Percentiles rank a stretch among this genome's conserved stretches.
These are phyloP conservation scores for Trissolcus brochymenae DNA, from an alignment of 2,888 invertebrate genomes.

Conservation along the genomic window DNA sequence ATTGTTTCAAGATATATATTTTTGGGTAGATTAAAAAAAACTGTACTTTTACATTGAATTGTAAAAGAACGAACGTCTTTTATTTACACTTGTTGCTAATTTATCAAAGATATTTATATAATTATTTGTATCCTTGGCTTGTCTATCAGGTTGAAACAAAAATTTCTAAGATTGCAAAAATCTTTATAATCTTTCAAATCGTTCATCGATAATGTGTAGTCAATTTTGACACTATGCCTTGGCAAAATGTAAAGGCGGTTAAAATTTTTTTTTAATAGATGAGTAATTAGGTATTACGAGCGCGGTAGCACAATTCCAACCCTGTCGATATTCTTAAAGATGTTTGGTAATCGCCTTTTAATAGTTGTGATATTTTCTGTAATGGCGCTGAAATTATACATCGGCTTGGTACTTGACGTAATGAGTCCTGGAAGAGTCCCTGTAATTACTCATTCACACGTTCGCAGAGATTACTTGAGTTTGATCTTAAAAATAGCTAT, in stretches of 20 bases:
- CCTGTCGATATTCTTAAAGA: slow-evolving; percentile 12
- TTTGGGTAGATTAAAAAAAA: no score
- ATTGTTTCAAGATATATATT: slow-evolving; percentile 25
- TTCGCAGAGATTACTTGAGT: neutral
- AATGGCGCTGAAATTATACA: slow-evolving; percentile 13
- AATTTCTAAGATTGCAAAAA: no score
- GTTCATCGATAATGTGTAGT: no score
- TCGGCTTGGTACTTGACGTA: slow-evolving; percentile 4
- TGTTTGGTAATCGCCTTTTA: slow-evolving; percentile 19
- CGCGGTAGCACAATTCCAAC: neutral
- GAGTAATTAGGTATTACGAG: slow-evolving; percentile 7
- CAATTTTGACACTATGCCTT: no score
- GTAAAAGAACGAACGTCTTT: no score
- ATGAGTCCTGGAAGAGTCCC: slow-evolving; percentile 7
- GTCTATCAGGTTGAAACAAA: no score
- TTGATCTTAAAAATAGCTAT: slow-evolving; percentile 3
- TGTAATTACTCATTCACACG: slow-evolving; percentile 15
- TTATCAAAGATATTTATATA: slow-evolving; percentile 50
- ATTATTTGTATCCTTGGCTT: slow-evolving; percentile 44
- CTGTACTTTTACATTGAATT: no score
- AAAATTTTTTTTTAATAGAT: neutral
- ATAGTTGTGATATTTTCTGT: slow-evolving; percentile 17
- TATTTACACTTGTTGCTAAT: neutral
- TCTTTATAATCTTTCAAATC: no score
- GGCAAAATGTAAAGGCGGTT: no score